Conservation (phyloP, 2,888 invertebrate genomes). For the Aporophyla lueneburgensis region DNA sequence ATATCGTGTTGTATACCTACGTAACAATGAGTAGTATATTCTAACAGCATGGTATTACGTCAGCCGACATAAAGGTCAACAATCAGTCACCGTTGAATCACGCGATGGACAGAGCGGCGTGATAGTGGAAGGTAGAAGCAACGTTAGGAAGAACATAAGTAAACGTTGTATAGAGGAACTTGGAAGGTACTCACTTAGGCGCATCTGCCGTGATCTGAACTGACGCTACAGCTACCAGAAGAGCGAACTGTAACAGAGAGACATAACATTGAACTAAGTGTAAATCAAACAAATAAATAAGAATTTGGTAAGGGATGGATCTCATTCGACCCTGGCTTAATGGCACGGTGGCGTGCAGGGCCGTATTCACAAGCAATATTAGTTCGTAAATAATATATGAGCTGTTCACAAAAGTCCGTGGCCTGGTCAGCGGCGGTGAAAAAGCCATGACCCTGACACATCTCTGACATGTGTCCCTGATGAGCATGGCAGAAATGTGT, state of each 20-base stretch:
- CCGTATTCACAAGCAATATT: not conserved
- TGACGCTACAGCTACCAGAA: conserved; percentile 87
- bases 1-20: not conserved
- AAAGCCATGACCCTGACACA: not conserved
- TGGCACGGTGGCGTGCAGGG: too few relatives aligned
- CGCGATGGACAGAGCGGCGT: not conserved
- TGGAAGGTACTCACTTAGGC: conserved; percentile 84
- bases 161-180: conserved; percentile 2
- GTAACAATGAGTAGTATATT: conserved; percentile 6
- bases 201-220: conserved; percentile 83
- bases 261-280: conserved; percentile 36
- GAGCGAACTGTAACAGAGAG: conserved; percentile 85
- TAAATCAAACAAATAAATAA: not conserved
- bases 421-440: not conserved
- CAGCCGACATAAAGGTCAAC: conserved; percentile 30
- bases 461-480: not conserved
- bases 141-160: not conserved
- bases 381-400: not conserved
- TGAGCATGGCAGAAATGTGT: not conserved
- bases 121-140: not conserved
- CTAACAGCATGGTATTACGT: conserved; percentile 14
- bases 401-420: not conserved
- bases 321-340: not conserved
- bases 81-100: conserved; percentile 17
- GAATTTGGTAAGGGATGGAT: not conserved